Evolutionary conservation across 2,888 invertebrate species (phyloP), one percentile per base, ranked within the genome.

Genomic region (Pinctada fucata): DNA sequence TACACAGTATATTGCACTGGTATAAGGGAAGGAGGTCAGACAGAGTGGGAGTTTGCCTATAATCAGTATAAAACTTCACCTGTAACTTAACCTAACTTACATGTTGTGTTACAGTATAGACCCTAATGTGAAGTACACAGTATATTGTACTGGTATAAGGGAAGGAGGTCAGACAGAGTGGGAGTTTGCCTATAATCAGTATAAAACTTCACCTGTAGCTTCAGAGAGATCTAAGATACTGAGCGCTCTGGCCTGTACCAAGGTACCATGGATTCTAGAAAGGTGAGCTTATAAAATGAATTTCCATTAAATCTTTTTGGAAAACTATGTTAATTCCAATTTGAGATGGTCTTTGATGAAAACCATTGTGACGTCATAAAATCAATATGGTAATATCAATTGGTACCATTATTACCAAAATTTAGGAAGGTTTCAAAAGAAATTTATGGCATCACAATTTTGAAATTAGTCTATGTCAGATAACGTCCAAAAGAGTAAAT

Each of bases 31-130:
- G 96, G 96, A 68, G 93, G 94, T 10, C 94, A 94, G 82, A 92
- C 93, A 0, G 95, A 95, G 85, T 97, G 96, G 96, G 92, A 95
- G 64, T 96, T 96, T 93, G 93, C 95, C 16, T 95, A 95, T 93
- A 91, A 94, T 31, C 94, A 95, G 76, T 95, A 95, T 88, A 93
- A 93, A 83, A 93, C 93, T 66, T 94, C 95, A 10, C 95, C 95
- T 91, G 95, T 95, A 93, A 94, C 31, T 31, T 31, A 31, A 31
- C 31, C 31, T 31, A 31, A 31, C 31, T 31, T 31, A 8, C 48
- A 48, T 51, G 45, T 13, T 58, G 2, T 13, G 45, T 16, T 65
- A 72, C 92, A 96, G 95, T 2, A 95, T 97, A 85, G 95, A 95
- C 0, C 94, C 95, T 47, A 95, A 96, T 92, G 92, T 96, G 6